Evolutionary conservation across 1,140 invertebrate genomes (phyloP).

Genomic region (Sitodiplosis mosellana): DNA sequence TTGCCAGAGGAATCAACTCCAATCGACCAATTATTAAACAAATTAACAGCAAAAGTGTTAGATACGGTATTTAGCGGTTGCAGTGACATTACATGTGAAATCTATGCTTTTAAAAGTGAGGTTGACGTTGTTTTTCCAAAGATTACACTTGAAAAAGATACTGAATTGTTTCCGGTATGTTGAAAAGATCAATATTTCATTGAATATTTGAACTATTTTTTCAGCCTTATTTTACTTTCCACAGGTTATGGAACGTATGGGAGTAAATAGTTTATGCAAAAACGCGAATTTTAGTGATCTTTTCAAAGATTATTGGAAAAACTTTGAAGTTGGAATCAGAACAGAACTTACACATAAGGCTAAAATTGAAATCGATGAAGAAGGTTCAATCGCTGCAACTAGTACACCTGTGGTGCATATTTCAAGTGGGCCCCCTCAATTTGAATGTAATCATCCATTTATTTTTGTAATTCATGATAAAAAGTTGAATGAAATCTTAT

Average conservation of each 20-base stretch:
- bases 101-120: constrained; percentile 37
- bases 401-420: constrained; percentile 53
- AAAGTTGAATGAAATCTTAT: constrained; percentile 42
- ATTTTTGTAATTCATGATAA: constrained; percentile 65
- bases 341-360: constrained; percentile 53
- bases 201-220: not conserved
- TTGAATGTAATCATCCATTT: constrained; percentile 74
- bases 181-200: not conserved
- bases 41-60: constrained; percentile 37
- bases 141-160: constrained; percentile 54
- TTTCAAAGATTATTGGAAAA: too few relatives aligned
- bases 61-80: constrained; percentile 42
- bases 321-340: constrained; percentile 30
- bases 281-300: constrained; percentile 41
- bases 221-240: constrained; percentile 7
- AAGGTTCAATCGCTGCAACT: constrained; percentile 54
- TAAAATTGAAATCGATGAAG: constrained; percentile 60
- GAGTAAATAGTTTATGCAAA: constrained; percentile 44
- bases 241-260: constrained; percentile 41
- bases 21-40: constrained; percentile 35
- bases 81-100: too few relatives aligned
- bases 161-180: constrained; percentile 21
- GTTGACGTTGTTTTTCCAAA: constrained; percentile 67
- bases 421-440: constrained; percentile 55
- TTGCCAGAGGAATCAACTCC: constrained; percentile 48